Base-by-base conservation (phyloP, 1,140 invertebrate genomes). In the Euwallacea fornicatus region DNA sequence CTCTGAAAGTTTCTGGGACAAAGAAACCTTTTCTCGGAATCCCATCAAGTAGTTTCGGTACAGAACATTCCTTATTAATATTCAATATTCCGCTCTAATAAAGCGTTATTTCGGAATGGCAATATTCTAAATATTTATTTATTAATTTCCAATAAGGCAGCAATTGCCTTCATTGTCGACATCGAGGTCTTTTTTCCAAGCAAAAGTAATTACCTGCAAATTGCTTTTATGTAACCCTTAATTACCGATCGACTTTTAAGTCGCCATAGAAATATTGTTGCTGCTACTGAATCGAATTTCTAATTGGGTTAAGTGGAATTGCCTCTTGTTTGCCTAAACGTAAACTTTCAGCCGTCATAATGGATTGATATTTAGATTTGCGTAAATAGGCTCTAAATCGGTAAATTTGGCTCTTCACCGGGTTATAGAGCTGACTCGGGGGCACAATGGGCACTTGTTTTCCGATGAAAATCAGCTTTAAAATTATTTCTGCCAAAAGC, bases 231-330 rank as follows among this genome's bases (percentile, higher is more conserved):
- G 59, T 41, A 61, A 21, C 16, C 16, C 16, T n/a, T 56, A 61
- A 61, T 61, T 61, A 43, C 33, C 9, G 42, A 43, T 42, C 15
- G 21, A 41, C 59, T 61, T 61, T 61, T 61, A 61, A 61, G 42
- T 61, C 33, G 54, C 16, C 16, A 56, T 56, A 41, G 59, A 42
- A 61, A 61, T 61, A 61, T 61, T 61, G 15, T 50, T 50, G 46
- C 46, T 13, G 55, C 59, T 61, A 61, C 59, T 61, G 59, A 42
- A 61, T 61, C 59, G 21, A 61, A 61, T 61, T 61, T 61, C 42
- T 41, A 61, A 61, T 61, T 61, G 59, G 59, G 59, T 61, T 61
- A 61, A n/a, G 59, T 43, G 9, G 59, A 61, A 61, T 61, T 61
- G 42, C 59, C 59, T 61, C 21, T 61, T 61, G 59, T 61, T 43